Percentiles rank a stretch among this genome's conserved stretches.
phyloP scores from a whole-genome alignment of 2,797 vertebrate species.

The Pangasius larnaudii region DNA sequence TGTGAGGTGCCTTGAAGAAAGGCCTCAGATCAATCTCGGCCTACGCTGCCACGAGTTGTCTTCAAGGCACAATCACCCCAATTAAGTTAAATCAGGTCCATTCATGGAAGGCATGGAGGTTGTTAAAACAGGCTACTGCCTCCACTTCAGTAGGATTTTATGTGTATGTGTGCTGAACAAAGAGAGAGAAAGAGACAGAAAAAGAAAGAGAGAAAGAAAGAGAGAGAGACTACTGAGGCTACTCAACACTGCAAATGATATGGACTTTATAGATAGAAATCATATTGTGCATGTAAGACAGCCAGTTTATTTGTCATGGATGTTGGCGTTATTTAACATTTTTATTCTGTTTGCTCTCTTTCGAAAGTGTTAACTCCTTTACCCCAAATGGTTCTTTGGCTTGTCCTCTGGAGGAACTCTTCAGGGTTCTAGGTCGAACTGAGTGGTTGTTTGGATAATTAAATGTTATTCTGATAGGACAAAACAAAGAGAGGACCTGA shows the following conservation, averaged over 20 bases:
- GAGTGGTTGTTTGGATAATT: background rate
- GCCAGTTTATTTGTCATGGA: too few species aligned
- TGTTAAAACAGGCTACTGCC: slow-evolving; percentile 25
- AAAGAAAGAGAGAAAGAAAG: background rate
- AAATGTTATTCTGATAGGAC: background rate
- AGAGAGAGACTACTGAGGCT: background rate
- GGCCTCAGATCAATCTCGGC: slow-evolving; percentile 37
- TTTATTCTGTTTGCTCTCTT: background rate
- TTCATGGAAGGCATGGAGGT: slow-evolving; percentile 34
- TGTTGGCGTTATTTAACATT: background rate
- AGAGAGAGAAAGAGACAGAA: background rate
- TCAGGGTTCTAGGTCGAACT: background rate
- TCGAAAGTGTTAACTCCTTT: background rate
- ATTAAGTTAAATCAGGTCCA: slow-evolving; percentile 52
- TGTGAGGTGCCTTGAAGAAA: slow-evolving; percentile 32
- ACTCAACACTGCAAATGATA: too few species aligned
- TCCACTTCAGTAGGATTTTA: slow-evolving; percentile 12
- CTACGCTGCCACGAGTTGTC: slow-evolving; percentile 29
- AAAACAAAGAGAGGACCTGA: background rate
- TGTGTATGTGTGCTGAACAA: background rate
- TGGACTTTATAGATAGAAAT: too few species aligned
- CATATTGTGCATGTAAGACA: background rate
- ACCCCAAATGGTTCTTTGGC: background rate
- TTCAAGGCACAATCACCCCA: slow-evolving; percentile 49
- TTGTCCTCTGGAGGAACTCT: background rate